Base-by-base conservation (phyloP, 2,888 invertebrate genomes). In the Lepidocyrtoides sp. region DNA sequence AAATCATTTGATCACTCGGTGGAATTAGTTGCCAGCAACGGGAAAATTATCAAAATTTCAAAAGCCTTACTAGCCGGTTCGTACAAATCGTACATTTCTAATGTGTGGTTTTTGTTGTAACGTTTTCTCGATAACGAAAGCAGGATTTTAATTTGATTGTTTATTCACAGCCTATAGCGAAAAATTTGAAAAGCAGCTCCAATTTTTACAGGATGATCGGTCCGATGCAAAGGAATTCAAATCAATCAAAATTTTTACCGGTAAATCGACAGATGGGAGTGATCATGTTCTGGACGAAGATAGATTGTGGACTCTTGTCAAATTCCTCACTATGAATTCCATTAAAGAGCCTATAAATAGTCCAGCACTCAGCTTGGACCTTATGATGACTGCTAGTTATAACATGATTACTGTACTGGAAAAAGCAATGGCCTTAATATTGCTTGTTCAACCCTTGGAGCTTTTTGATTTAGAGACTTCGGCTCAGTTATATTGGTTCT, bases 321-420 rank as follows among this genome's bases (percentile, higher is more conserved):
- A 17, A 77, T 77, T 51, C 8, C 8, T 77, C 10, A 77, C 77
- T 0, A 77, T 77, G 77, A 77, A 77, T 26, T 77, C 77, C 23
- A 48, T 77, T n/a, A 5, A 48, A n/a, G 51, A 51, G n/a, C 77
- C 77, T 0, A 10, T 77, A 14, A 29, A 48, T 0, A 51, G 26
- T 51, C 77, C 77, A 14, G 77, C 26, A n/a, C 77, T 48, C 14
- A n/a, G 4, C 26, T 14, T 77, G 14, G 77, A 77, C 48, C 77
- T 77, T 12, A 48, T 77, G 77, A 77, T 77, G 51, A 26, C 26
- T 77, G 77, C 77, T 7, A 77, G 77, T 26, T 77, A 77, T n/a
- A 77, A 77, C 14, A 48, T 77, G 26, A 26, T 77, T 51, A 51
- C 26, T 26, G 77, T 51, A 14, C 14, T 77, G 77, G 77, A 77